phyloP scores from a whole-genome alignment of 37 sponge, comb jelly and placozoan species.

The Cladorhizidae sp. region DNA sequence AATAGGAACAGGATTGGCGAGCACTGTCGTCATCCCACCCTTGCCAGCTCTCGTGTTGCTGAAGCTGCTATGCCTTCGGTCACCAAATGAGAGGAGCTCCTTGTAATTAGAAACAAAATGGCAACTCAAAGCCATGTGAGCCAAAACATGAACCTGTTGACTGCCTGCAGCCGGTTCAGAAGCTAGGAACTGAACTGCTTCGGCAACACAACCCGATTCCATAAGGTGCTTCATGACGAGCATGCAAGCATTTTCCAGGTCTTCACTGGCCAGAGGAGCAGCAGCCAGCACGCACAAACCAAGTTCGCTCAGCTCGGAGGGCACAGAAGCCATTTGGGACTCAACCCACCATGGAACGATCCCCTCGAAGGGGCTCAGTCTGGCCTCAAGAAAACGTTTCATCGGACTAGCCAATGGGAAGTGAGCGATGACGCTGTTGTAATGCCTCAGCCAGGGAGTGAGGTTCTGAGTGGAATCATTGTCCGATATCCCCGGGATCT shows the following conservation, averaged over 20 bases:
- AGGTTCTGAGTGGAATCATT: not conserved
- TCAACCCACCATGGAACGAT: constrained; percentile 32
- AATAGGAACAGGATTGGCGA: constrained; percentile 20
- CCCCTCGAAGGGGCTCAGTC: constrained; percentile 29
- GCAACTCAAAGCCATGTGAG: constrained; percentile 20
- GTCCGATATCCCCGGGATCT: not conserved
- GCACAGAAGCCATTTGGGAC: not conserved
- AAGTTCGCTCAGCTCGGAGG: not conserved
- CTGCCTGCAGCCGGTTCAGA: constrained; percentile 32
- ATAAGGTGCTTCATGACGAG: constrained; percentile 27
- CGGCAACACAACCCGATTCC: constrained; percentile 2
- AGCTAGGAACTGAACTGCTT: constrained; percentile 26
- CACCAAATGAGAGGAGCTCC: not conserved
- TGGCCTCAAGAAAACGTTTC: constrained; percentile 21
- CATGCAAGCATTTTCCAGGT: constrained; percentile 37
- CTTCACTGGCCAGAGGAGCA: constrained; percentile 17
- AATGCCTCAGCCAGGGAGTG: constrained; percentile 19
- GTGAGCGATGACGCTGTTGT: constrained; percentile 14
- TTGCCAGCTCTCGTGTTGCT: not conserved
- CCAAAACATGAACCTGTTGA: not conserved
- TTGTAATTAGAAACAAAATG: constrained; percentile 20
- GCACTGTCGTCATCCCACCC: not conserved
- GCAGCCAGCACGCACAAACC: constrained; percentile 27
- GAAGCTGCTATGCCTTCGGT: not conserved
- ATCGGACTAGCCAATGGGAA: constrained; percentile 35